Conservation (phyloP, 1,140 invertebrate genomes). For the Lucilia cuprina region DNA sequence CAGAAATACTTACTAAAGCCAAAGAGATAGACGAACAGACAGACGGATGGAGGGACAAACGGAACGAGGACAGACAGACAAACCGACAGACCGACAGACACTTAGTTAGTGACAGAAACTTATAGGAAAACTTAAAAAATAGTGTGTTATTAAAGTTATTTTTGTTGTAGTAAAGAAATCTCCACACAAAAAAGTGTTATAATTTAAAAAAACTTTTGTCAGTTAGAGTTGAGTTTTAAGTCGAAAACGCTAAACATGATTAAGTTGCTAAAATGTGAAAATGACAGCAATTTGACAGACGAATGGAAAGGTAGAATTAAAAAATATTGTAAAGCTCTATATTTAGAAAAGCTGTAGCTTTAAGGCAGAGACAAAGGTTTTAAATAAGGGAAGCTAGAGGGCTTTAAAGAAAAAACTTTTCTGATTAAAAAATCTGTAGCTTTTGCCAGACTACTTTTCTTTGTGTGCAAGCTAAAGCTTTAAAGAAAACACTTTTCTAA, state of each 20-base stretch:
- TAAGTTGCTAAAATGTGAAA: neutral
- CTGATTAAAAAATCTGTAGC: too few relatives aligned
- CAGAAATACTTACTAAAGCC: neutral
- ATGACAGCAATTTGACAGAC: neutral
- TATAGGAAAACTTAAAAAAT: neutral
- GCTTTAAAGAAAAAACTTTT: too few relatives aligned
- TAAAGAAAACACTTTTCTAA: too few relatives aligned
- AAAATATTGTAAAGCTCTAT: too few relatives aligned
- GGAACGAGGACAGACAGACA: too few relatives aligned
- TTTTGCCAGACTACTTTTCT: too few relatives aligned
- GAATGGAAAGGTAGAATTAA: too few relatives aligned
- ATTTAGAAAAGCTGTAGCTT: too few relatives aligned
- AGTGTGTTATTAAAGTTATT: neutral
- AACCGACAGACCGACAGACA: neutral
- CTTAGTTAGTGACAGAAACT: neutral
- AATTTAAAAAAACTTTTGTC: slow-evolving; percentile 5
- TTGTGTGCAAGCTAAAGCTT: too few relatives aligned
- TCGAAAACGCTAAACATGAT: slow-evolving; percentile 21
- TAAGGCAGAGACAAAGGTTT: too few relatives aligned
- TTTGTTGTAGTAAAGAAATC: neutral
- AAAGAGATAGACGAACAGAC: neutral
- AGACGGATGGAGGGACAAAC: neutral
- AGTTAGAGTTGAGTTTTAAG: neutral
- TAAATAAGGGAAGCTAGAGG: too few relatives aligned
- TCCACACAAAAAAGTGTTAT: neutral